Evolutionary conservation across 2,888 invertebrate species (phyloP), one percentile per base, ranked within the genome.

Genomic region (Apodemia duryi): DNA sequence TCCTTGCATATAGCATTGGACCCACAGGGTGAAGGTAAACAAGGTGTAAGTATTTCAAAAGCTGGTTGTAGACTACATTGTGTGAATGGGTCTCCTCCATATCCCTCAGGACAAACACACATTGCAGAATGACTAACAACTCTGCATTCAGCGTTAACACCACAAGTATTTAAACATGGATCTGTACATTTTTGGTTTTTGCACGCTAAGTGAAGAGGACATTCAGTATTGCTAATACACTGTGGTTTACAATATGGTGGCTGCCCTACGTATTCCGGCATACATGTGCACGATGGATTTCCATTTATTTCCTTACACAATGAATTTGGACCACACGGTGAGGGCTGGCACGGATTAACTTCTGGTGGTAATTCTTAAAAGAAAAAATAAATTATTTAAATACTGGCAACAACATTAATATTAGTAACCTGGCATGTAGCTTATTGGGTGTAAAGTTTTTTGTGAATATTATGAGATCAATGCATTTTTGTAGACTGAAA

Each of bases 211-310:
- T 94, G 93, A 72, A 93, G 93, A 3, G 93, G 80, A 77, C 96
- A 97, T 84, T 97, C 96, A 65, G 94, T 94, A 76, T 96, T 96
- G 72, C 95, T 94, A 52, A 95, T 91, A 83, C 97, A 97, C 86
- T 97, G 97, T 1, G 96, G 96, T 71, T 94, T 93, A 75, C 96
- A 97, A 74, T 95, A 95, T 1, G 96, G 96, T 61, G 97, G 96
- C 65, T 94, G 90, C 63, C 96, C 96, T 67, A 92, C 92, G 74
- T 93, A 95, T 75, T 94, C 94, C 54, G 94, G 93, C 68, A 95
- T 84, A 76, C 97, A 97, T 35, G 94, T 94, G 77, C 97, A 97
- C 0, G 96, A 95, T 1, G 96, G 95, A 49, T 93, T 93, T 68
- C 94, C 94, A 69, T 95, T 94, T 21, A 93, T 83, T 68, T 94